phyloP scores from a whole-genome alignment of 2,888 invertebrate genomes.

The Ischnura elegans region DNA sequence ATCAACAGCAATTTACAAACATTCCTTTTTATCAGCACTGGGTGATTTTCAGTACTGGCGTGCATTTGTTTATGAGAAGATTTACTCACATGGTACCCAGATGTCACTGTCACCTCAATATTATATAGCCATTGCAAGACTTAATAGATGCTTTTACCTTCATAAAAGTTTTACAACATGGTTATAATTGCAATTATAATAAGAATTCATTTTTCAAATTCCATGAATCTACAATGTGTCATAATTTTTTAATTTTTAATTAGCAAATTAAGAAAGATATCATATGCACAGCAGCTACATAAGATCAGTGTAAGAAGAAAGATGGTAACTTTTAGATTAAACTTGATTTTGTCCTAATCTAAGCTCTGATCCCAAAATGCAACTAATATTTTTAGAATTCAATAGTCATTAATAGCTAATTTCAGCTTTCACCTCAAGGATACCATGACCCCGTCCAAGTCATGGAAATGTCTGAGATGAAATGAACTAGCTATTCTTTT shows the following conservation, averaged over 20 bases:
- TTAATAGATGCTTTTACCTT: conserved; percentile 52
- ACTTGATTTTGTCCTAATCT: conserved; percentile 61
- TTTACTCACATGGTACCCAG: conserved; percentile 61
- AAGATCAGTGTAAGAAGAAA: conserved; percentile 46
- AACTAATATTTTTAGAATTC: conserved; percentile 54
- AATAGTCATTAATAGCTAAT: conserved; percentile 53
- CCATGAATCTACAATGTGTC: conserved; percentile 53
- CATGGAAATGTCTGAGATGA: conserved; percentile 47
- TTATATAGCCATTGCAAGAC: conserved; percentile 62
- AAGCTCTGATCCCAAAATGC: conserved; percentile 60
- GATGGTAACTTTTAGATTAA: conserved; percentile 61
- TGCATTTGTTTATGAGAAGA: conserved; percentile 65
- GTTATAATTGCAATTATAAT: conserved; percentile 52
- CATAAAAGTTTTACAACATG: conserved; percentile 48
- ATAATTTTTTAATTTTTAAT: conserved; percentile 55
- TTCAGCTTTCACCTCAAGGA: conserved; percentile 47
- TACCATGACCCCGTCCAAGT: conserved; percentile 63
- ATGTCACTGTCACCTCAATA: conserved; percentile 59
- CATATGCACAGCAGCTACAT: conserved; percentile 42
- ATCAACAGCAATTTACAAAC: conserved; percentile 65
- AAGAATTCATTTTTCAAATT: conserved; percentile 54
- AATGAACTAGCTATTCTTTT: conserved; percentile 55
- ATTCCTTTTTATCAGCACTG: conserved; percentile 63
- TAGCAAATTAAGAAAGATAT: conserved; percentile 58
- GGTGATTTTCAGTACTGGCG: conserved; percentile 66